Conservation (phyloP, 1,140 invertebrate species). For the Drosophila littoralis region DNA sequence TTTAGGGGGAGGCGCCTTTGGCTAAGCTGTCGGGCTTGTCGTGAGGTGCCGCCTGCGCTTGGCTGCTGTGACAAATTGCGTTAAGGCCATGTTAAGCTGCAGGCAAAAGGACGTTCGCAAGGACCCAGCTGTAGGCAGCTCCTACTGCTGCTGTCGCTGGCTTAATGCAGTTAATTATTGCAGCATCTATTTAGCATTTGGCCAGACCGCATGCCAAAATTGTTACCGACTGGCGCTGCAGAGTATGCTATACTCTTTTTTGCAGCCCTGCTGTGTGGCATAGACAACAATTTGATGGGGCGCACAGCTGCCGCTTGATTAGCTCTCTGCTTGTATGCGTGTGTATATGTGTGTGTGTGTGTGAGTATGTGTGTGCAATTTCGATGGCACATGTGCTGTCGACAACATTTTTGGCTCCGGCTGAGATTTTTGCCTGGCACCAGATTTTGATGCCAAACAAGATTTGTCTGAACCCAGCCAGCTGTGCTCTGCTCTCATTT, state of each 20-base stretch:
- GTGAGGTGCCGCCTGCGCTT: constrained; percentile 26
- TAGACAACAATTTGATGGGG: constrained; percentile 36
- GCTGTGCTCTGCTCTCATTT: constrained; percentile 28
- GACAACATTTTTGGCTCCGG: constrained; percentile 50
- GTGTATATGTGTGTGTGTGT: constrained; percentile 10
- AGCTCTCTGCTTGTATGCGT: constrained; percentile 28
- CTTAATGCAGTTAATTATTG: constrained; percentile 75
- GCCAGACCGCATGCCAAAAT: constrained; percentile 6
- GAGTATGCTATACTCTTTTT: constrained; percentile 36
- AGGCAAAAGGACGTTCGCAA: constrained; percentile 22
- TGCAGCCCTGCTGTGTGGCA: not conserved
- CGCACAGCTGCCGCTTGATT: constrained; percentile 71
- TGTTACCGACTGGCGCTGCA: constrained; percentile 46
- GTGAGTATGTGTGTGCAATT: constrained; percentile 38
- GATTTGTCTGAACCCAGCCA: constrained; percentile 22
- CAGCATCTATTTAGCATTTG: constrained; percentile 67
- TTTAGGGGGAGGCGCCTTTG: not conserved
- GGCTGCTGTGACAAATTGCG: constrained; percentile 71
- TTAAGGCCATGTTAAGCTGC: constrained; percentile 74
- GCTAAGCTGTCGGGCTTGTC: not conserved
- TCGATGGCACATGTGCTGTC: constrained; percentile 66
- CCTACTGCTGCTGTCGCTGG: constrained; percentile 5
- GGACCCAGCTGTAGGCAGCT: constrained; percentile 3
- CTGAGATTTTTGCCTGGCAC: constrained; percentile 17
- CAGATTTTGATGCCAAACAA: constrained; percentile 30